These are phyloP conservation scores for Anarsia innoxiella DNA, from an alignment of 2,888 invertebrate species.

Conservation along the genomic window DNA sequence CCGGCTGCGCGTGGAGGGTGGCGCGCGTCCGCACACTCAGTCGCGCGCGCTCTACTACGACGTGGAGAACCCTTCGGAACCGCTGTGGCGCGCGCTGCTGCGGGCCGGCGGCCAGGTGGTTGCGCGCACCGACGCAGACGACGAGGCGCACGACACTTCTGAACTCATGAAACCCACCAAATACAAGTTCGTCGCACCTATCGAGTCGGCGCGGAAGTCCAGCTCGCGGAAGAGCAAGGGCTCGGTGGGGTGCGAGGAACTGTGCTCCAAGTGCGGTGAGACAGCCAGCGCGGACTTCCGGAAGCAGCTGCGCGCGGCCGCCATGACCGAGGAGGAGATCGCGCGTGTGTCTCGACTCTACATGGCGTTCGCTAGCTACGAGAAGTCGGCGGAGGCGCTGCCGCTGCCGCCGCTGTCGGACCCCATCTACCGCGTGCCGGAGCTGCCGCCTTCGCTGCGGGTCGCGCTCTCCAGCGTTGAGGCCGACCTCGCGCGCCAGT, in stretches of 20 bases:
- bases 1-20: constrained; percentile 59
- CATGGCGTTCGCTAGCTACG: constrained; percentile 48
- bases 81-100: constrained; percentile 53
- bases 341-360: constrained; percentile 52
- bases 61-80: constrained; percentile 55
- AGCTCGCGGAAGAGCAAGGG: constrained; percentile 37
- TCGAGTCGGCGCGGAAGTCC: constrained; percentile 28
- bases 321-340: constrained; percentile 59
- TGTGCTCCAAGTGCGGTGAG: constrained; percentile 54
- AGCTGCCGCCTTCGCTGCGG: constrained; percentile 44
- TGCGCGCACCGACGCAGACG: constrained; percentile 40
- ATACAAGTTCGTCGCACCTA: constrained; percentile 51
- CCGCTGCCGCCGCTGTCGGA: constrained; percentile 56
- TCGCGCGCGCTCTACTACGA: constrained; percentile 62
- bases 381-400: constrained; percentile 48
- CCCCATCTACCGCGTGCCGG: constrained; percentile 56
- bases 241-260: constrained; percentile 43
- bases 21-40: constrained; percentile 49
- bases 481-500: constrained; percentile 38
- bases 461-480: constrained; percentile 48
- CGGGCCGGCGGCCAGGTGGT: constrained; percentile 58
- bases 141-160: constrained; percentile 24
- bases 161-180: constrained; percentile 32
- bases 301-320: constrained; percentile 47
- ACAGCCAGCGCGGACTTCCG: constrained; percentile 46